Evolutionary conservation across 2,797 vertebrate genomes (phyloP).

Genomic region (Hypotaenidia okinawae): DNA sequence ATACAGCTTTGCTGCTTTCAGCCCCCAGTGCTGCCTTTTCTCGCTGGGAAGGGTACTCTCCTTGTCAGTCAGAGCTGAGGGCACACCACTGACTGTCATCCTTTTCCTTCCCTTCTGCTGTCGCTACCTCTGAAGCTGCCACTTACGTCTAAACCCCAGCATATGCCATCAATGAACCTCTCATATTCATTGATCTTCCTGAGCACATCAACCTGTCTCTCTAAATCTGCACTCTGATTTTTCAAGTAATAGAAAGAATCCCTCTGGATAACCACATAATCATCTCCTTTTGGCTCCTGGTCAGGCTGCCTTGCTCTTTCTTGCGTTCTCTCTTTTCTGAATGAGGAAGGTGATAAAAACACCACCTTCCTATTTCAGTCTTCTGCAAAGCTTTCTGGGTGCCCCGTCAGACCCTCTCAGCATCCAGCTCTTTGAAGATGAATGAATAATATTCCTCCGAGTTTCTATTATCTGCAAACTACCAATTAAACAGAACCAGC

Average conservation of each 20-base stretch:
- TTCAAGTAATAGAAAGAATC: constrained; percentile 69
- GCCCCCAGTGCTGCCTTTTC: neutral
- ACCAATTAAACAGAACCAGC: constrained; percentile 30
- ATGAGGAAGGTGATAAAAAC: neutral
- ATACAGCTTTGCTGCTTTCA: neutral
- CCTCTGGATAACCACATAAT: constrained; percentile 68
- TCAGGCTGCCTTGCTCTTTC: constrained; percentile 4
- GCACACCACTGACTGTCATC: neutral
- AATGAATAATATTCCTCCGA: constrained; percentile 11
- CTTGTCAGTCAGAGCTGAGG: neutral
- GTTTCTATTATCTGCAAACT: constrained; percentile 28
- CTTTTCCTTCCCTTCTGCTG: neutral
- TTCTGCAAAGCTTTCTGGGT: constrained; percentile 20
- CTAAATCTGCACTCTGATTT: constrained; percentile 67
- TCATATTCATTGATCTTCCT: constrained; percentile 62
- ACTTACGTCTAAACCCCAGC: constrained; percentile 17
- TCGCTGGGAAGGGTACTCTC: neutral
- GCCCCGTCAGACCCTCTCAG: constrained; percentile 4
- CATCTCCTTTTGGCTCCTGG: constrained; percentile 60
- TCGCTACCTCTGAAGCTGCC: neutral
- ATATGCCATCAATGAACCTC: constrained; percentile 55
- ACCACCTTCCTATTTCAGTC: constrained; percentile 17
- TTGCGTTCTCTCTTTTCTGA: neutral
- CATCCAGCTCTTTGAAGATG: constrained; percentile 44
- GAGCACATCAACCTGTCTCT: constrained; percentile 67